Conservation (phyloP, 2,888 invertebrate species). For the Sinodicranocentrus sp. region DNA sequence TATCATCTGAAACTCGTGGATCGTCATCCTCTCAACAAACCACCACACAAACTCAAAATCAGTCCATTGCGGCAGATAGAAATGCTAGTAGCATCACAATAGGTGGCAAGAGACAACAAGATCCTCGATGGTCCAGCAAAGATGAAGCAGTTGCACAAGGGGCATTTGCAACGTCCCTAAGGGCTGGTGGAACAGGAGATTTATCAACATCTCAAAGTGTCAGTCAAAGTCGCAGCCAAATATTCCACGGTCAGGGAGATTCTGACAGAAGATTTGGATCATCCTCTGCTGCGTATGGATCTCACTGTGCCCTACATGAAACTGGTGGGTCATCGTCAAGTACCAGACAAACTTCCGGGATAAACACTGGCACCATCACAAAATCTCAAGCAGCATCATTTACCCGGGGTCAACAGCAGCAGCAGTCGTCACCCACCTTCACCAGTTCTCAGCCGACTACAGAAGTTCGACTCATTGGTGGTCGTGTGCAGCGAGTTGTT, state of each 20-base stretch:
- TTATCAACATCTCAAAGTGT: conserved; percentile 34
- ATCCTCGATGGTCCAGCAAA: conserved; percentile 64
- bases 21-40: conserved; percentile 21
- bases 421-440: neutral
- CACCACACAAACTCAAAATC: conserved; percentile 43
- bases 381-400: conserved; percentile 34
- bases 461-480: conserved; percentile 48
- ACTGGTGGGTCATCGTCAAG: conserved; percentile 35
- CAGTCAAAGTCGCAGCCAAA: conserved; percentile 59
- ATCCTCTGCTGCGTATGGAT: conserved; percentile 50
- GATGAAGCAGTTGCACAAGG: conserved; percentile 71
- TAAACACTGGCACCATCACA: conserved; percentile 44
- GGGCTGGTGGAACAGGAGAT: conserved; percentile 41
- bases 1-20: conserved; percentile 27
- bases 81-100: conserved; percentile 51
- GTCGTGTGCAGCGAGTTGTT: conserved; percentile 82
- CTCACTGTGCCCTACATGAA: conserved; percentile 43
- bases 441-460: neutral
- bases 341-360: conserved; percentile 27
- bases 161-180: conserved; percentile 70
- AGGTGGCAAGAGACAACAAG: conserved; percentile 27
- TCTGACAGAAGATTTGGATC: conserved; percentile 45
- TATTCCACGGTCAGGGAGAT: conserved; percentile 53
- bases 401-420: conserved; percentile 27
- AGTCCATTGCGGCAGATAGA: conserved; percentile 29